Evolutionary conservation across 1,140 invertebrate genomes (phyloP), one percentile per base, ranked within the genome.

Genomic region (Aethina tumida): DNA sequence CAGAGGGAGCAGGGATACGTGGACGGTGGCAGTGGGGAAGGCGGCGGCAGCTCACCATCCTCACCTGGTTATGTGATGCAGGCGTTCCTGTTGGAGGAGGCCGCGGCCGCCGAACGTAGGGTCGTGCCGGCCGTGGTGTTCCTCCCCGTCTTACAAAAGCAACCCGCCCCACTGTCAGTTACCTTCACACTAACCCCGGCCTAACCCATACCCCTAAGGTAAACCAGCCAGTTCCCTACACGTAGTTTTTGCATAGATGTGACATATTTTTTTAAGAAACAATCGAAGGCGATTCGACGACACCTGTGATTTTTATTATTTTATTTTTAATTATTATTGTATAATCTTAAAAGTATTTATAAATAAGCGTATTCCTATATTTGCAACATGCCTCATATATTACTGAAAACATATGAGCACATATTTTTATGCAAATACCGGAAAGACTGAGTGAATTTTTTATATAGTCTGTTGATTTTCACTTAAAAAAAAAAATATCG

Each of bases 101-200:
- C 63, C 54, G n/a, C n/a, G n/a, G 53, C 63, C 49, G 43, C 46
- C 17, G 55, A 58, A 27, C 46, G 47, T 7, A 47, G 47, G 30
- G 80, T 94, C 63, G 76, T 90, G 39, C 87, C 91, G 16, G 87
- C 90, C 35, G 68, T 95, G 37, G 86, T 95, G 55, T 91, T 91
- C 66, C 71, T 95, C 57, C 91, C 92, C 25, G 90, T 95, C 37
- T 78, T 81, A 46, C 77, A 85, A 47, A 79, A 84, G 59, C 74
- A 92, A 45, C 79, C 74, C 49, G 75, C 79, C 53, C 75, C 79
- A 39, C 71, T 91, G 48, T 88, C 85, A 39, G 79, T 90, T 35
- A 90, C 88, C 57, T 92, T 95, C 61, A 89, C 79, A 49, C 78
- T 96, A 33, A 93, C 84, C 53, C 90, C 90, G 41, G 84, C 88